These are phyloP conservation scores for Craniophora ligustri DNA, from an alignment of 2,888 invertebrate genomes.

Conservation along the genomic window DNA sequence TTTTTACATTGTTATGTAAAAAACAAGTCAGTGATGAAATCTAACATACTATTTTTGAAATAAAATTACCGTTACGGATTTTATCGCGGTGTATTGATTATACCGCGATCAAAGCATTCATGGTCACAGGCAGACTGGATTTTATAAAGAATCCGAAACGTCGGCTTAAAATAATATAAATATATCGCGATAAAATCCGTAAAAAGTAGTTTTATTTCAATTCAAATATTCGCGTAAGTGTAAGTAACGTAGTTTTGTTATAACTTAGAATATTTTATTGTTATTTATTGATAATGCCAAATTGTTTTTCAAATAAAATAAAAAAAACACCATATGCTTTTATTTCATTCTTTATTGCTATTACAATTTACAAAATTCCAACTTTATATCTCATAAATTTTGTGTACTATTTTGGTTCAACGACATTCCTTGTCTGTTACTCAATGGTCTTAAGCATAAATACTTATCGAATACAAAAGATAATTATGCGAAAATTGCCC, in stretches of 20 bases:
- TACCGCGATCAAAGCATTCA: no score
- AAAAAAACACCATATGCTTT: slow-evolving; percentile 49
- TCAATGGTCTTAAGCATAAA: slow-evolving; percentile 13
- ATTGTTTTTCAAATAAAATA: slow-evolving; percentile 57
- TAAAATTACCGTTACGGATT: no score
- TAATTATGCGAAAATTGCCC: slow-evolving; percentile 28
- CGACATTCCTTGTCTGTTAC: slow-evolving; percentile 10
- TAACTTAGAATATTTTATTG: slow-evolving; percentile 57
- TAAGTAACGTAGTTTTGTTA: not conserved
- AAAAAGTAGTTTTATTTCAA: no score
- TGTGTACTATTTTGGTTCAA: slow-evolving; percentile 30
- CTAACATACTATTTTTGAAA: slow-evolving; percentile 6
- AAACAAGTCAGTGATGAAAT: slow-evolving; percentile 28
- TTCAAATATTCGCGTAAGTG: no score
- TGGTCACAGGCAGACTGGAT: no score
- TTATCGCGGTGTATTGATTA: no score
- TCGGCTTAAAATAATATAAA: no score
- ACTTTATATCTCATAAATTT: slow-evolving; percentile 22
- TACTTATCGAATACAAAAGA: slow-evolving; percentile 2
- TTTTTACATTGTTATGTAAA: no score
- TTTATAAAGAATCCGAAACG: no score
- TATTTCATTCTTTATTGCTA: slow-evolving; percentile 51
- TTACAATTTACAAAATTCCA: slow-evolving; percentile 51
- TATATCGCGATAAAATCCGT: no score
- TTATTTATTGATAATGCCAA: slow-evolving; percentile 62